A percentile compares a stretch with the other conserved stretches of the same genome.
Conservation (phyloP, 2,797 vertebrate species). For the Crocodylus rhombifer region DNA sequence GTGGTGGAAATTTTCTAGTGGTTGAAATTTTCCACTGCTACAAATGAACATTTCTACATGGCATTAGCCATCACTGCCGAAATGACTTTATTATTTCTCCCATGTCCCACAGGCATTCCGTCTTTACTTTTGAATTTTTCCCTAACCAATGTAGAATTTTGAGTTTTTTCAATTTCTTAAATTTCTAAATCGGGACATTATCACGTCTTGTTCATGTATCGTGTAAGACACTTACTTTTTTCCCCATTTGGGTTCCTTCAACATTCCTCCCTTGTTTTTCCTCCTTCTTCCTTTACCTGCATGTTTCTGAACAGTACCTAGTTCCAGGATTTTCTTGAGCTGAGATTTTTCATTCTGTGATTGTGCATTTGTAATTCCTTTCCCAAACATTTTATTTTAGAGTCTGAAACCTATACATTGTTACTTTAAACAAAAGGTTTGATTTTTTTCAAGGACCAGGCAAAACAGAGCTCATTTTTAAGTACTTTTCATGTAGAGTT, state of each 20-base stretch:
- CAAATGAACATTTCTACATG: no score
- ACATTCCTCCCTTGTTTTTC: neutral
- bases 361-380: neutral
- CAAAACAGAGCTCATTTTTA: neutral
- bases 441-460: neutral
- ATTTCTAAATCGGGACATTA: neutral
- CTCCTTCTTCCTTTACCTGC: neutral
- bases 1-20: no score
- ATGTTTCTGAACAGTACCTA: rapidly evolving
- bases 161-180: neutral
- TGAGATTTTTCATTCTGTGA: neutral
- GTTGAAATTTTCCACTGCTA: no score
- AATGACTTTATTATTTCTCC: neutral
- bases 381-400: neutral
- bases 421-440: neutral
- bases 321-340: neutral
- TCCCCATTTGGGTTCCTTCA: neutral
- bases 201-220: rapidly evolving
- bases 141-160: neutral
- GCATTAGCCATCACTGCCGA: neutral
- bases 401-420: neutral
- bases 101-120: neutral
- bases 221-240: neutral
- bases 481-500: neutral
- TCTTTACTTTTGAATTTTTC: neutral